Base-by-base conservation (phyloP, 2,797 vertebrate species). In the Danio choprae region DNA sequence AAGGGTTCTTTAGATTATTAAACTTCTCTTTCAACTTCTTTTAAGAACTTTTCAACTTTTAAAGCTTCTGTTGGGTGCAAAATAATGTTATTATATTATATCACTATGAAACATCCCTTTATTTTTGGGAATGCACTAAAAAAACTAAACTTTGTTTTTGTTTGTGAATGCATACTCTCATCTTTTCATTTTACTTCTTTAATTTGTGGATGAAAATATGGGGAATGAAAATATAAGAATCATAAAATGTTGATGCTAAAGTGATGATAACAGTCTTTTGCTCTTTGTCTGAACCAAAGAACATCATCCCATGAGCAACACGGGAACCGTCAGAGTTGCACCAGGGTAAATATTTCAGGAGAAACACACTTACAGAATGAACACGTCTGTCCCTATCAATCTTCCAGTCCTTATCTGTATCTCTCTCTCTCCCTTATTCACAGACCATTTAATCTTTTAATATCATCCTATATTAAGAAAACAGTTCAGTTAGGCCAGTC, bases 301-400 rank as follows among this genome's bases (percentile, higher is more conserved):
- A 85, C 83, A 88, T 87, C 84, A 86, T 86, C 67, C 0, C 80
- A 69, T 80, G 82, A 90, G 71, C 81, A 29, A 55, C 48, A 67
- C 60, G 38, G 18, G 69, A 73, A 20, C n/a, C 29, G 60, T 65
- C 69, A 80, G 41, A 73, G 68, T 80, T 80, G 60, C 40, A 80
- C 15, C 76, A 85, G 86, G 89, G 92, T 91, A 90, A 93, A 93
- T 93, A 93, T 93, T 92, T 92, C 87, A 92, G 87, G 91, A 87
- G 90, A 90, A 90, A 83, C 87, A 87, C 82, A 85, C 87, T 90
- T 84, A 86, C 90, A 88, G 87, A 4, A 41, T 82, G 86, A 82
- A 81, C 55, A 12, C 51, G 67, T 79, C 59, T 69, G 60, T 68
- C 64, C 79, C 70, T 59, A 29, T 73, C 22, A 63, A 48, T 73